Evolutionary conservation across 2,113 vertebrate genomes (phyloP).

Genomic region (Istiophorus platypterus): DNA sequence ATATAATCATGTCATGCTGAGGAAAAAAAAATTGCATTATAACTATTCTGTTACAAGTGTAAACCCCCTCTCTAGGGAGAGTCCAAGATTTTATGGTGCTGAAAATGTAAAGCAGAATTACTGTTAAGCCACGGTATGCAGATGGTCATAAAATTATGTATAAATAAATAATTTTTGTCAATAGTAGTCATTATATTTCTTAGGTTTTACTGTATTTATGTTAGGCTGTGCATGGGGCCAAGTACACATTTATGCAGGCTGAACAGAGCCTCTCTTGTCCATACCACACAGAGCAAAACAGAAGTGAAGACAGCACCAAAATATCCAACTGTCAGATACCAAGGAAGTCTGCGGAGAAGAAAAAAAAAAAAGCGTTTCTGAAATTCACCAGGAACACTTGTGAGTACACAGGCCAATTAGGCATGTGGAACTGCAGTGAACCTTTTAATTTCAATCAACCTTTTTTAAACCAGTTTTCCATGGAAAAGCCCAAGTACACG

Average conservation of each 20-base stretch:
- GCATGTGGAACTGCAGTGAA: neutral
- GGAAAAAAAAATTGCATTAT: conserved; percentile 45
- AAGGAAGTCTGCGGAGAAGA: conserved; percentile 25
- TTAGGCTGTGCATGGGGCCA: too few relatives aligned
- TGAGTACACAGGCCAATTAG: neutral
- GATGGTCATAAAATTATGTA: neutral
- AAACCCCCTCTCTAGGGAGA: conserved; percentile 18
- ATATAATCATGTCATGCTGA: conserved; percentile 43
- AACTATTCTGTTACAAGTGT: conserved; percentile 35
- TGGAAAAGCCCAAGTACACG: conserved; percentile 13
- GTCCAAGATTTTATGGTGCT: conserved; percentile 1
- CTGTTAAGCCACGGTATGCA: neutral
- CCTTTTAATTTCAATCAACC: conserved; percentile 7
- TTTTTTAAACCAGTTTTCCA: neutral
- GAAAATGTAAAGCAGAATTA: conserved; percentile 7
- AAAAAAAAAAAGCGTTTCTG: conserved; percentile 32
- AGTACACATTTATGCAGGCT: neutral
- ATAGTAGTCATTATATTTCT: neutral
- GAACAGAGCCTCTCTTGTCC: neutral
- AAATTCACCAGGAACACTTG: conserved; percentile 33
- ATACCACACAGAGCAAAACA: conserved; percentile 20
- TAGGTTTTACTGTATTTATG: neutral
- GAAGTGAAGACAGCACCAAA: conserved; percentile 38
- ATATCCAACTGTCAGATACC: conserved; percentile 25
- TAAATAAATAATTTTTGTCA: neutral